Percentiles rank a stretch among this genome's conserved stretches.
Conservation (phyloP, 1,140 invertebrate species). For the Meloidogyne floridensis region DNA sequence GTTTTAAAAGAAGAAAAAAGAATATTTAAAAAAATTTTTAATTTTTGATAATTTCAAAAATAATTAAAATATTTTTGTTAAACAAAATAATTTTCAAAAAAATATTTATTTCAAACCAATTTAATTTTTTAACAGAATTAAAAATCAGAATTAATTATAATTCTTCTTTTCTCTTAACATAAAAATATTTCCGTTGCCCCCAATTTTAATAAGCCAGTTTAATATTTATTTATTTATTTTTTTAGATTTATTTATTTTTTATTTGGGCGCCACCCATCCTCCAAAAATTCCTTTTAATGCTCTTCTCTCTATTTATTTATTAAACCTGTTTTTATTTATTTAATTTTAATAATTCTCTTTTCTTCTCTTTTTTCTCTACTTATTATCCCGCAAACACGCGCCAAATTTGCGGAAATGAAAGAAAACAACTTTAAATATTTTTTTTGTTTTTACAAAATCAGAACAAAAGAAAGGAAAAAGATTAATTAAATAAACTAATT, state of each 20-base stretch:
- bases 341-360: background rate
- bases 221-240: background rate
- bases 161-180: background rate
- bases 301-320: background rate
- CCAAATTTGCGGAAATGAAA: slow-evolving; percentile 9
- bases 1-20: too few species aligned
- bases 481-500: background rate
- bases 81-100: too few species aligned
- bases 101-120: too few species aligned
- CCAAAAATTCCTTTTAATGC: background rate
- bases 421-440: slow-evolving; percentile 4
- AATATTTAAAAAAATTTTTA: too few species aligned
- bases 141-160: background rate
- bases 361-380: too few species aligned
- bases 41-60: too few species aligned
- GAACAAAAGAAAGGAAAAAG: background rate
- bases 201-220: slow-evolving; percentile 3
- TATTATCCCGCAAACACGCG: slow-evolving; percentile 2
- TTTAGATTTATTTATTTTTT: background rate
- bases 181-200: slow-evolving; percentile 5
- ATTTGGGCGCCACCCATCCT: background rate
- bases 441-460: background rate
- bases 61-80: too few species aligned
- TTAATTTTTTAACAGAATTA: background rate
- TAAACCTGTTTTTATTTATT: background rate